A percentile compares a stretch with the other conserved stretches of the same genome.
phyloP scores from a whole-genome alignment of 2,113 vertebrate species.

The Chroicocephalus ridibundus region DNA sequence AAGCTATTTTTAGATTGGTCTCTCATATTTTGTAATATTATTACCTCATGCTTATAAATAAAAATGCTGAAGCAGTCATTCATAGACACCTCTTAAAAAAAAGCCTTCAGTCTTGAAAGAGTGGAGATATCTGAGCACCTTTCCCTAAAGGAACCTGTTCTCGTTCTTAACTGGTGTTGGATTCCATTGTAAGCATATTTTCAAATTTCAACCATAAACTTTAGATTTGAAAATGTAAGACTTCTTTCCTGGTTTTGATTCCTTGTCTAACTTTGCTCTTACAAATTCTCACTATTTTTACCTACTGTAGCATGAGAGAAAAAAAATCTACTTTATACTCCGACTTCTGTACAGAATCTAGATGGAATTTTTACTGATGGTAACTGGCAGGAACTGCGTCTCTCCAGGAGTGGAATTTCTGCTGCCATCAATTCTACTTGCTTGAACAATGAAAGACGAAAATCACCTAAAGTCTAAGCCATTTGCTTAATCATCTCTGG shows the following conservation, averaged over 20 bases:
- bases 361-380: background rate
- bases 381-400: background rate
- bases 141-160: background rate
- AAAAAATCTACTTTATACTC: background rate
- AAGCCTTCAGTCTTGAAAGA: background rate
- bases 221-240: background rate
- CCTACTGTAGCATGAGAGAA: background rate
- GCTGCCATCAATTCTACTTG: background rate
- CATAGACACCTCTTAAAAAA: background rate
- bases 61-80: background rate
- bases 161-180: background rate
- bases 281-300: background rate
- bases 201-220: background rate
- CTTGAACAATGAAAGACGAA: background rate
- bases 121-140: background rate
- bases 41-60: background rate
- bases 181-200: background rate
- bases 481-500: background rate
- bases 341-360: background rate
- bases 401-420: background rate
- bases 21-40: background rate
- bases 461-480: background rate
- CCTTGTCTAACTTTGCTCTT: background rate
- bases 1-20: background rate
- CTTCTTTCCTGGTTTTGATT: background rate